Percentiles rank a stretch among this genome's conserved stretches.
These are phyloP conservation scores for Sphaerodactylus townsendi DNA, from an alignment of 2,113 vertebrate species.

Conservation along the genomic window DNA sequence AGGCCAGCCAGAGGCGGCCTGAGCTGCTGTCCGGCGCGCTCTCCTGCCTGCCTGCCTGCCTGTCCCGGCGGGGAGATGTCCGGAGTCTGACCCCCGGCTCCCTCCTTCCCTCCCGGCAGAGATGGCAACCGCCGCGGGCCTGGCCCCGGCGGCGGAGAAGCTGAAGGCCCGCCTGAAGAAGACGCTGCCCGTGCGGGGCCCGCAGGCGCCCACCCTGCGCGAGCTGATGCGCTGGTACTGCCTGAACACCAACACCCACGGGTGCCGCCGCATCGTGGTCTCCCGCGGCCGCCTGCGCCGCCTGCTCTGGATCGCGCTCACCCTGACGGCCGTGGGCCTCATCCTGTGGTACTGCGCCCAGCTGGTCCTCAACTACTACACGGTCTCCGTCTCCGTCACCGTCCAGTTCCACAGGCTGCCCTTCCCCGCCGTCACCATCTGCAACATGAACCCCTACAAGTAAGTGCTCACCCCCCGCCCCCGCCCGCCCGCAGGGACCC, in stretches of 20 bases:
- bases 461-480: too few relatives aligned
- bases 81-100: not conserved
- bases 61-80: too few relatives aligned
- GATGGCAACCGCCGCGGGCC: not conserved
- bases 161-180: constrained; percentile 78
- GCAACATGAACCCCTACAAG: constrained; percentile 86
- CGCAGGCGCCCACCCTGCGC: constrained; percentile 77
- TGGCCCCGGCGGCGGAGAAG: constrained; percentile 75
- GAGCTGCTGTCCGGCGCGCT: too few relatives aligned
- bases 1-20: too few relatives aligned
- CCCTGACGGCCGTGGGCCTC: constrained; percentile 74
- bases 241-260: constrained; percentile 82
- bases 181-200: constrained; percentile 77
- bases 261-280: constrained; percentile 82
- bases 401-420: constrained; percentile 80
- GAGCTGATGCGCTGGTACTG: constrained; percentile 84
- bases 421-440: constrained; percentile 82
- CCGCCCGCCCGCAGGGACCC: too few relatives aligned
- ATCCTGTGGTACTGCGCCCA: constrained; percentile 82
- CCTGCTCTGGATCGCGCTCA: constrained; percentile 77
- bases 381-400: constrained; percentile 79
- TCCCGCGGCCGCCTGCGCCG: constrained; percentile 78
- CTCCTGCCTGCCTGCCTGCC: too few relatives aligned
- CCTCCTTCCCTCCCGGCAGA: not conserved
- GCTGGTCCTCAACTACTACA: constrained; percentile 77